Percentiles rank a stretch among this genome's conserved stretches.
Evolutionary conservation across 2,113 vertebrate genomes (phyloP).

Genomic region (Daphoenositta chrysoptera): DNA sequence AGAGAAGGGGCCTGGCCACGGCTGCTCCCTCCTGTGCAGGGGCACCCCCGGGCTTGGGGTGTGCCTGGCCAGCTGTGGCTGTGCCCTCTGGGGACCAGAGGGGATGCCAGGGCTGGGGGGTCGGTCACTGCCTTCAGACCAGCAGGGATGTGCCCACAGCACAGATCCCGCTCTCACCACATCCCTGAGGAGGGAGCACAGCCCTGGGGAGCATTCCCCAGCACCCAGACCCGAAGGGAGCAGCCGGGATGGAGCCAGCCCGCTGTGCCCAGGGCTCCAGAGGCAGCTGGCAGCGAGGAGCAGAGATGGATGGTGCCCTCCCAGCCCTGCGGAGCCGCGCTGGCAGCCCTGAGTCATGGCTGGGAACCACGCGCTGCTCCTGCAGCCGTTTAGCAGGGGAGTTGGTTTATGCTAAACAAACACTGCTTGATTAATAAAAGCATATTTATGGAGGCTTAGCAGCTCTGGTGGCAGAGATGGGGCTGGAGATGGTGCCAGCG

Average conservation of each 20-base stretch:
- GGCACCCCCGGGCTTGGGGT: accelerated
- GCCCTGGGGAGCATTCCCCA: background rate
- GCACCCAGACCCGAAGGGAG: accelerated
- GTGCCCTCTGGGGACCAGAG: background rate
- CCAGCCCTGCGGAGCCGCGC: background rate
- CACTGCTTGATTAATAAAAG: constrained; percentile 51
- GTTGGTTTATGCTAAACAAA: constrained; percentile 60
- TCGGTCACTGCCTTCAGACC: accelerated
- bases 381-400: background rate
- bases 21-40: background rate
- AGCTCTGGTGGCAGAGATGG: background rate
- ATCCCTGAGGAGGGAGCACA: no score
- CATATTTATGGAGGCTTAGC: constrained; percentile 14
- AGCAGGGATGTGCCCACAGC: background rate
- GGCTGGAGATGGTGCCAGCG: background rate
- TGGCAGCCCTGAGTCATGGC: background rate
- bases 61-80: accelerated
- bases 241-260: accelerated
- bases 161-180: accelerated
- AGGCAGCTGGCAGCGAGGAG: background rate
- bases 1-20: background rate
- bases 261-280: background rate
- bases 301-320: background rate
- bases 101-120: accelerated
- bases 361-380: background rate